A percentile compares a stretch with the other conserved stretches of the same genome.
These are phyloP conservation scores for Chelon labrosus DNA, from an alignment of 2,797 vertebrate species.

Conservation along the genomic window DNA sequence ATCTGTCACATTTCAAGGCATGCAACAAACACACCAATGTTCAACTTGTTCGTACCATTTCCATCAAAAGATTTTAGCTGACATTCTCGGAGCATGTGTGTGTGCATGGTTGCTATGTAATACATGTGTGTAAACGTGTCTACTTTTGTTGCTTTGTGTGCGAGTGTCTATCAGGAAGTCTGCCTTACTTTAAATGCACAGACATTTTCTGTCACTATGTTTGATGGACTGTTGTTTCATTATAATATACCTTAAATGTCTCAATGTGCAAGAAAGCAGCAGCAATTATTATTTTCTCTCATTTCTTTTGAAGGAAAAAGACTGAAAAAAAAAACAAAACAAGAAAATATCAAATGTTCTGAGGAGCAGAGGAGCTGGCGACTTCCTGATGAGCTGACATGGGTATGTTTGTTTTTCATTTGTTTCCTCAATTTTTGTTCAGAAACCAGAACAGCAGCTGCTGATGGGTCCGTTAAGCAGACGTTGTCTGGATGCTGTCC, in stretches of 20 bases:
- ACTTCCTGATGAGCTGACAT: conserved; percentile 87
- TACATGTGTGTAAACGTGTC: conserved; percentile 44
- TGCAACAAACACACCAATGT: conserved; percentile 83
- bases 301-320: conserved; percentile 67
- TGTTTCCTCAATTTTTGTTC: conserved; percentile 70
- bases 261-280: conserved; percentile 93
- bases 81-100: conserved; percentile 77
- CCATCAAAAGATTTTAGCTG: conserved; percentile 70
- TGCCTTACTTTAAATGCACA: conserved; percentile 60
- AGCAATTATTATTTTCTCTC: conserved; percentile 84
- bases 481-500: conserved; percentile 56
- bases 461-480: conserved; percentile 87
- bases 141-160: conserved; percentile 31
- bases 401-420: conserved; percentile 81
- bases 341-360: conserved; percentile 86
- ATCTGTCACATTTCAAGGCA: conserved; percentile 86
- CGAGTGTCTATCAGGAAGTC: conserved; percentile 70
- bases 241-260: conserved; percentile 83
- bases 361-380: conserved; percentile 91
- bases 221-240: conserved; percentile 84
- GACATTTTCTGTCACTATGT: conserved; percentile 74
- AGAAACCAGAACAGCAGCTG: conserved; percentile 88
- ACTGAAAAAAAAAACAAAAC: conserved; percentile 67
- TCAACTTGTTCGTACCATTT: conserved; percentile 77
- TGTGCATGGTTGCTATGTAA: conserved; percentile 44